These are phyloP conservation scores for Plecturocebus donacophilus DNA, from an alignment of 2,113 vertebrate species.

Conservation along the genomic window DNA sequence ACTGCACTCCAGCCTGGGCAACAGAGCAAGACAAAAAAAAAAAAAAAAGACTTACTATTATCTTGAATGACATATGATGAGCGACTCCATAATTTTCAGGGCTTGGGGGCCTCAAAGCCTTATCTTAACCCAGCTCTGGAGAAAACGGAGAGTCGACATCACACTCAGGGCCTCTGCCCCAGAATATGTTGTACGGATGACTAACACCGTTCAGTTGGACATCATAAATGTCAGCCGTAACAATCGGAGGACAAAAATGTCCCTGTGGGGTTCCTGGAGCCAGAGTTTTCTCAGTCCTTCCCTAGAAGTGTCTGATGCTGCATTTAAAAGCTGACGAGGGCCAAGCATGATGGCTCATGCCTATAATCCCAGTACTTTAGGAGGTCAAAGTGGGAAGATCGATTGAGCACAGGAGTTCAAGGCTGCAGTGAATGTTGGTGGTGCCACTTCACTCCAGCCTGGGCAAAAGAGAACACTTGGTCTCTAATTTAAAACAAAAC, in stretches of 20 bases:
- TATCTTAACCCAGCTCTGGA: not conserved
- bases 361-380: too few relatives aligned
- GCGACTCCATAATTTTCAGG: not conserved
- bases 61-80: not conserved
- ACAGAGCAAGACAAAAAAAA: too few relatives aligned
- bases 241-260: not conserved
- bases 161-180: not conserved
- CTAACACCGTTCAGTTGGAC: not conserved
- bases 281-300: not conserved
- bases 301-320: not conserved
- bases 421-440: too few relatives aligned
- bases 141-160: not conserved
- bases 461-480: too few relatives aligned
- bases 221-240: not conserved
- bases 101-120: not conserved
- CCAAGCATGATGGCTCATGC: too few relatives aligned
- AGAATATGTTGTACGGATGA: not conserved
- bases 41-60: not conserved
- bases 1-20: too few relatives aligned
- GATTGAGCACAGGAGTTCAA: too few relatives aligned
- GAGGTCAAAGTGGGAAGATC: too few relatives aligned
- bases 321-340: not conserved
- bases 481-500: too few relatives aligned
- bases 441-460: too few relatives aligned
- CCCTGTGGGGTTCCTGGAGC: not conserved